Evolutionary conservation across 2,113 vertebrate species (phyloP).

Genomic region (Prunella himalayana): DNA sequence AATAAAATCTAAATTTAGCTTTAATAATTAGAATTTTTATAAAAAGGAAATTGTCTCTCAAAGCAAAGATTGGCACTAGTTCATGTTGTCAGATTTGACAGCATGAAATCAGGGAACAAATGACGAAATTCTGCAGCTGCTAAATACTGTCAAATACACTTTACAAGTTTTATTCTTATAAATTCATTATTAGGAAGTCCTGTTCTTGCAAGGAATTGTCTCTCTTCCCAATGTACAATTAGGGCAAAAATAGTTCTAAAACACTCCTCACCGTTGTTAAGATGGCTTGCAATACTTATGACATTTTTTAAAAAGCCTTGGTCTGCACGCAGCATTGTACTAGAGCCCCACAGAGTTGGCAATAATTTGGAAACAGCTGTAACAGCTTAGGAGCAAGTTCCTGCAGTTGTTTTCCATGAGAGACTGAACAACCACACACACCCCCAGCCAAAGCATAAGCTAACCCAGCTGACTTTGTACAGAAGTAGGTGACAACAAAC

Average conservation of each 20-base stretch:
- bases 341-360: background rate
- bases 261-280: background rate
- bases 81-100: slow-evolving; percentile 56
- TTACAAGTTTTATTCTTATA: slow-evolving; percentile 23
- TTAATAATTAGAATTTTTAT: slow-evolving; percentile 49
- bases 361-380: background rate
- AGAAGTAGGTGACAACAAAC: background rate
- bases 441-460: background rate
- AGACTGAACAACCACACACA: rapidly evolving
- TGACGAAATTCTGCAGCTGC: slow-evolving; percentile 24
- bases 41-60: slow-evolving; percentile 55
- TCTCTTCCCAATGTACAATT: background rate
- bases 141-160: slow-evolving; percentile 52
- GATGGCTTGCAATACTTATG: background rate
- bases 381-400: background rate
- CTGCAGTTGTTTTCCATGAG: background rate
- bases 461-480: background rate
- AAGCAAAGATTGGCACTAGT: slow-evolving; percentile 16
- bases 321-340: background rate
- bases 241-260: background rate
- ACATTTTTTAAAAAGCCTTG: background rate
- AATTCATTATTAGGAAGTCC: background rate
- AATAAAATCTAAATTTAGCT: slow-evolving; percentile 49
- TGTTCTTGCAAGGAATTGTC: background rate
- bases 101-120: slow-evolving; percentile 45